Percentiles rank a stretch among this genome's conserved stretches.
phyloP scores from a whole-genome alignment of 2,797 vertebrate genomes.

The Acrocephalus scirpaceus region DNA sequence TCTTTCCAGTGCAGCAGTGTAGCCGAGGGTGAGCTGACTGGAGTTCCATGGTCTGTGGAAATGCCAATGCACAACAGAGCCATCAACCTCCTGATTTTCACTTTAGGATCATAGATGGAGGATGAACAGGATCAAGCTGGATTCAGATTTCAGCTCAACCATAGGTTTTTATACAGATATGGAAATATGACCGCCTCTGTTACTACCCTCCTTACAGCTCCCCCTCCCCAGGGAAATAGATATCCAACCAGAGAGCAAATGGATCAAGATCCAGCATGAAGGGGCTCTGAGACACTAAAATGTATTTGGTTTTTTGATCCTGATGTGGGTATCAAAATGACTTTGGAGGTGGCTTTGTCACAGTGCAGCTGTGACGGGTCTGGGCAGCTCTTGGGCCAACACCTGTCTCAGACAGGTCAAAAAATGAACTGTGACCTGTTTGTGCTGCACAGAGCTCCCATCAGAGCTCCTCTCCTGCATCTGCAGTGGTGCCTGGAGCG shows the following conservation, averaged over 20 bases:
- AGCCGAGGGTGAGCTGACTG: background rate
- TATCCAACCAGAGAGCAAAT: background rate
- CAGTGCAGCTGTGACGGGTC: background rate
- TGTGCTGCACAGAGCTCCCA: background rate
- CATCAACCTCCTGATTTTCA: background rate
- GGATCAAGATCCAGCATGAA: background rate
- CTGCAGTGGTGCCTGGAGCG: background rate
- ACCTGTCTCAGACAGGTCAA: background rate
- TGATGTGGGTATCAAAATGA: background rate
- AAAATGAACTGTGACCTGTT: background rate
- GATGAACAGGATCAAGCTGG: background rate
- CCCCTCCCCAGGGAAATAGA: background rate
- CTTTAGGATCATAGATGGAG: background rate
- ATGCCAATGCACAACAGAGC: background rate
- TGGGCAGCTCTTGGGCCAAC: background rate
- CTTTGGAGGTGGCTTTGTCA: background rate
- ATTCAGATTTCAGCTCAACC: background rate
- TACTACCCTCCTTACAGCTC: background rate
- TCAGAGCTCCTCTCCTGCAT: background rate
- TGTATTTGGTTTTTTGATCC: background rate
- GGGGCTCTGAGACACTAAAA: background rate
- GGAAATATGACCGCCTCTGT: background rate
- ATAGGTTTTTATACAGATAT: background rate
- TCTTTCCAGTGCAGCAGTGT: background rate
- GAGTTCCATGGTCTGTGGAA: background rate